A percentile compares a stretch with the other conserved stretches of the same genome.
phyloP scores from a whole-genome alignment of 2,888 invertebrate species.

The Catocala sponsa region DNA sequence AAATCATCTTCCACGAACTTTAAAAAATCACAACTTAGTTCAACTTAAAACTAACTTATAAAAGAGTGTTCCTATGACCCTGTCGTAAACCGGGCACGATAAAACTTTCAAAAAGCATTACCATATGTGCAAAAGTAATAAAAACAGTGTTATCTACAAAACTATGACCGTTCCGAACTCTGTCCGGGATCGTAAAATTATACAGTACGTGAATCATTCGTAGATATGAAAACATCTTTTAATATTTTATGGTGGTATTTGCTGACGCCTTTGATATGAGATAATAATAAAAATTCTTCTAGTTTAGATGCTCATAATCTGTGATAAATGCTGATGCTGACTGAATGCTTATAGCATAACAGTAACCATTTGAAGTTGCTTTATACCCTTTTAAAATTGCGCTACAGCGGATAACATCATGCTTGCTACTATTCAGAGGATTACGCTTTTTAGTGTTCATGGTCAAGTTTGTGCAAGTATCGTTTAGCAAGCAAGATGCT shows the following conservation, averaged over 20 bases:
- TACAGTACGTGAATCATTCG: slow-evolving; percentile 26
- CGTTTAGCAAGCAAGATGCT: too few species aligned
- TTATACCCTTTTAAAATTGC: too few species aligned
- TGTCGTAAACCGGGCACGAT: slow-evolving; percentile 50
- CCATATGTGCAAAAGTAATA: slow-evolving; percentile 56
- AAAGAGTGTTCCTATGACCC: slow-evolving; percentile 20
- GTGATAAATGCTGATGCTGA: too few species aligned
- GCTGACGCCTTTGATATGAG: slow-evolving; percentile 1
- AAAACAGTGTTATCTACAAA: slow-evolving; percentile 49
- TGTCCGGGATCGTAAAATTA: slow-evolving; percentile 34
- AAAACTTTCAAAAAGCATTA: slow-evolving; percentile 57
- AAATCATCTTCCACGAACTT: background rate
- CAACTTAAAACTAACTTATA: slow-evolving; percentile 9
- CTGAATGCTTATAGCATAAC: too few species aligned
- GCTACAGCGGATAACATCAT: too few species aligned
- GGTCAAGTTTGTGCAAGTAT: too few species aligned
- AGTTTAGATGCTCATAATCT: too few species aligned
- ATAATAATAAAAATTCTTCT: background rate
- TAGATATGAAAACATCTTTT: slow-evolving; percentile 30
- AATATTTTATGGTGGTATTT: slow-evolving; percentile 29
- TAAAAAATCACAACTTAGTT: background rate
- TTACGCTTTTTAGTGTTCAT: too few species aligned
- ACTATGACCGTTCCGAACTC: slow-evolving; percentile 43
- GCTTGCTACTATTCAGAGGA: too few species aligned
- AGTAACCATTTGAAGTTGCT: too few species aligned